Evolutionary conservation across 2,797 vertebrate species (phyloP).

Genomic region (Peromyscus attwateri): DNA sequence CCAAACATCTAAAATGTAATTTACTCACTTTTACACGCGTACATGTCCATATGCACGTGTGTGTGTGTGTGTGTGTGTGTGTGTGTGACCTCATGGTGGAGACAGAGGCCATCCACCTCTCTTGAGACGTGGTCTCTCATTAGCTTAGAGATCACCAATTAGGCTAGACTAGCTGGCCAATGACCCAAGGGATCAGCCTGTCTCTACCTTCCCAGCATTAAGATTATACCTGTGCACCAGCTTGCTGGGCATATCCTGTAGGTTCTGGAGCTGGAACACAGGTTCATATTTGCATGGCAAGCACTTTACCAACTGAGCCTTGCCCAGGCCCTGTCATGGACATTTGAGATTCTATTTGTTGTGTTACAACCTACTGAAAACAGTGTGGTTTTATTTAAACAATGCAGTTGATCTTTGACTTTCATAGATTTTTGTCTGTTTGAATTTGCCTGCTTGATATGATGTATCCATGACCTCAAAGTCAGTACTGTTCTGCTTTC

Average conservation of each 20-base stretch:
- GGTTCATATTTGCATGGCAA: background rate
- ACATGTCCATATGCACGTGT: background rate
- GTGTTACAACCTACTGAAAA: constrained; percentile 14
- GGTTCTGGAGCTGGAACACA: background rate
- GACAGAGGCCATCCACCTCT: background rate
- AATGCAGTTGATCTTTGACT: background rate
- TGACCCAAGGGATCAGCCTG: background rate
- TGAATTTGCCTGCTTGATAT: background rate
- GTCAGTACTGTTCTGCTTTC: background rate
- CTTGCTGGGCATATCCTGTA: background rate
- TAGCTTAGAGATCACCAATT: background rate
- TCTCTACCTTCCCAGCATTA: background rate
- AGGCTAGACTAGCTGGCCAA: background rate
- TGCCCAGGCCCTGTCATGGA: background rate
- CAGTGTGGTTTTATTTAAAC: background rate
- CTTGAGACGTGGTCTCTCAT: background rate
- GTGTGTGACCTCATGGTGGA: background rate
- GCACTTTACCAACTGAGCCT: background rate
- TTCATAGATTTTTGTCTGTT: background rate
- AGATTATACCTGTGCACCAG: background rate
- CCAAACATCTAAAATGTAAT: background rate
- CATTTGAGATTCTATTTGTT: background rate
- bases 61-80: background rate
- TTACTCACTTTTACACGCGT: background rate
- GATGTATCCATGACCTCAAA: background rate